phyloP scores from a whole-genome alignment of 2,888 invertebrate genomes.

The Watsonalla binaria region DNA sequence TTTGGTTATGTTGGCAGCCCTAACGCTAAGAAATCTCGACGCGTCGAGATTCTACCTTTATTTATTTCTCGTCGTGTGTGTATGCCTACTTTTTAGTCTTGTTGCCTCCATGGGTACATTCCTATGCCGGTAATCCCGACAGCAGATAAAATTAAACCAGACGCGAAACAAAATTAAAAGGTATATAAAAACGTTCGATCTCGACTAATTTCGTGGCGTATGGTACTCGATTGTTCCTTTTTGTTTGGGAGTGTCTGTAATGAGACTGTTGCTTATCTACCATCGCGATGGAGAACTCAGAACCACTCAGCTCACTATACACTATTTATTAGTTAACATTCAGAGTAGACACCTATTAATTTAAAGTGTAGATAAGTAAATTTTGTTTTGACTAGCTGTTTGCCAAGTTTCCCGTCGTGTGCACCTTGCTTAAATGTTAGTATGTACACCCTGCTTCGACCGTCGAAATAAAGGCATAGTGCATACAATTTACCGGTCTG shows the following conservation, averaged over 20 bases:
- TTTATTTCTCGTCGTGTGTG: conserved; percentile 71
- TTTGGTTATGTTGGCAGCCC: conserved; percentile 29
- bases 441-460: conserved; percentile 21
- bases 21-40: conserved; percentile 63
- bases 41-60: conserved; percentile 70
- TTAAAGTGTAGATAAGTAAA: too few species aligned
- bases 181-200: conserved; percentile 70
- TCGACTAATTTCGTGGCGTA: conserved; percentile 74
- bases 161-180: conserved; percentile 78
- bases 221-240: conserved; percentile 44
- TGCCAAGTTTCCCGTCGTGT: neutral
- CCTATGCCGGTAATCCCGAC: conserved; percentile 77
- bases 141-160: conserved; percentile 78
- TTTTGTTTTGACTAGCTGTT: too few species aligned
- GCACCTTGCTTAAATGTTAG: conserved; percentile 15
- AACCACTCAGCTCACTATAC: conserved; percentile 10
- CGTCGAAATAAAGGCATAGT: conserved; percentile 44
- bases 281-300: conserved; percentile 7
- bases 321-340: neutral
- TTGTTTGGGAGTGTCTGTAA: conserved; percentile 28
- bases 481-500: conserved; percentile 49
- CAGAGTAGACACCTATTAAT: neutral
- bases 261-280: conserved; percentile 9
- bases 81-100: conserved; percentile 68
- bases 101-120: conserved; percentile 72